Conservation (phyloP, 2,888 invertebrate genomes). For the Corythucha ciliata region DNA sequence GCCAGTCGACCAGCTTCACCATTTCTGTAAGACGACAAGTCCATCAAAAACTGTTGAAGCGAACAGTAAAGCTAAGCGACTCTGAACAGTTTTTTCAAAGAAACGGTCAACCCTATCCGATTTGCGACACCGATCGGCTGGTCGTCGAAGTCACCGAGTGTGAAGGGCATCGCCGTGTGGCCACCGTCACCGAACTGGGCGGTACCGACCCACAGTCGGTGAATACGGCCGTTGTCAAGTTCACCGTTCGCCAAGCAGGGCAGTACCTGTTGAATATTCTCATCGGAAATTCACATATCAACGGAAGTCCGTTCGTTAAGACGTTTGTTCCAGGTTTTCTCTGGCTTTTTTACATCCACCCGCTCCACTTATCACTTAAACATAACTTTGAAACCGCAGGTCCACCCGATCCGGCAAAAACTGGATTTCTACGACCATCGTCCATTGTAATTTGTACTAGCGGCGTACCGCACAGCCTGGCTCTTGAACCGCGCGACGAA, state of each 20-base stretch:
- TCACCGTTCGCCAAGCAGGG: slow-evolving; percentile 84
- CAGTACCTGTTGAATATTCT: slow-evolving; percentile 77
- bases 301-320: slow-evolving; percentile 77
- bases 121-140: slow-evolving; percentile 86
- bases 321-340: slow-evolving; percentile 61
- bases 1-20: slow-evolving; percentile 83
- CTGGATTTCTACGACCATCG: slow-evolving; percentile 71
- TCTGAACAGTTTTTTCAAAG: slow-evolving; percentile 68
- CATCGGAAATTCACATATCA: slow-evolving; percentile 69
- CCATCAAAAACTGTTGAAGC: neutral
- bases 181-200: slow-evolving; percentile 77
- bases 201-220: slow-evolving; percentile 74
- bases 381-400: too few relatives aligned
- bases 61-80: neutral
- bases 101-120: slow-evolving; percentile 88
- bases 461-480: slow-evolving; percentile 62
- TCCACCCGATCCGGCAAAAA: slow-evolving; percentile 70
- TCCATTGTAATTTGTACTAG: slow-evolving; percentile 78
- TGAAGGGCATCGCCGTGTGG: slow-evolving; percentile 48
- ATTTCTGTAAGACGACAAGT: slow-evolving; percentile 48
- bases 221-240: slow-evolving; percentile 80
- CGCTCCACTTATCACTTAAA: too few relatives aligned
- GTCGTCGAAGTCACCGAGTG: slow-evolving; percentile 80
- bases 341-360: too few relatives aligned
- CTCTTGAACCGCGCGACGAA: slow-evolving; percentile 84